phyloP scores from a whole-genome alignment of 2,797 vertebrate genomes.

The Acipenser oxyrinchus region DNA sequence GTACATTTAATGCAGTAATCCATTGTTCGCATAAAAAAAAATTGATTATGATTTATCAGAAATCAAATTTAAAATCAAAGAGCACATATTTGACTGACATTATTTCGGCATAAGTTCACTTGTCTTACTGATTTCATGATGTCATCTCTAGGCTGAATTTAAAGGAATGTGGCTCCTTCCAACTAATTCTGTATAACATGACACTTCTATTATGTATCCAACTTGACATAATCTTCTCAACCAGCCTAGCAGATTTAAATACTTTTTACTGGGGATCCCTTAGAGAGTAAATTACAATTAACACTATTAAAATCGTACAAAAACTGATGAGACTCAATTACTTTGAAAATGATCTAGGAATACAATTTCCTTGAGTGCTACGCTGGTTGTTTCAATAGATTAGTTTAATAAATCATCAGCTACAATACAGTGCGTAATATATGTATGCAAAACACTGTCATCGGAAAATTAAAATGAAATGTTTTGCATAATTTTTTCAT shows the following conservation, averaged over 20 bases:
- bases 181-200: constrained; percentile 47
- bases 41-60: not conserved
- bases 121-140: constrained; percentile 23
- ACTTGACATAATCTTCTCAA: constrained; percentile 53
- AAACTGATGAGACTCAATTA: constrained; percentile 92
- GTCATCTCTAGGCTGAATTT: constrained; percentile 31
- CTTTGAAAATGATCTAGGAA: constrained; percentile 68
- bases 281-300: constrained; percentile 80
- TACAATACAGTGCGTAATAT: constrained; percentile 55
- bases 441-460: constrained; percentile 68
- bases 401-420: constrained; percentile 83
- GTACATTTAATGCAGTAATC: not conserved
- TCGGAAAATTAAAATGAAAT: constrained; percentile 73
- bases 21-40: not conserved
- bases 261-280: constrained; percentile 61
- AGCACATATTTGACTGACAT: not conserved
- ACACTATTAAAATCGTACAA: constrained; percentile 84
- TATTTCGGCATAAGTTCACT: constrained; percentile 3
- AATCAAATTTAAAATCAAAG: not conserved
- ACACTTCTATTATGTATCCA: constrained; percentile 55
- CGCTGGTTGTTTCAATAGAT: constrained; percentile 64
- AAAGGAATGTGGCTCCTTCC: constrained; percentile 12
- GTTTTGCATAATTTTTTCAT: constrained; percentile 88
- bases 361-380: constrained; percentile 54
- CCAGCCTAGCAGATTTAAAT: constrained; percentile 54